phyloP scores from a whole-genome alignment of 2,797 vertebrate species.

The Lagorchestes hirsutus region DNA sequence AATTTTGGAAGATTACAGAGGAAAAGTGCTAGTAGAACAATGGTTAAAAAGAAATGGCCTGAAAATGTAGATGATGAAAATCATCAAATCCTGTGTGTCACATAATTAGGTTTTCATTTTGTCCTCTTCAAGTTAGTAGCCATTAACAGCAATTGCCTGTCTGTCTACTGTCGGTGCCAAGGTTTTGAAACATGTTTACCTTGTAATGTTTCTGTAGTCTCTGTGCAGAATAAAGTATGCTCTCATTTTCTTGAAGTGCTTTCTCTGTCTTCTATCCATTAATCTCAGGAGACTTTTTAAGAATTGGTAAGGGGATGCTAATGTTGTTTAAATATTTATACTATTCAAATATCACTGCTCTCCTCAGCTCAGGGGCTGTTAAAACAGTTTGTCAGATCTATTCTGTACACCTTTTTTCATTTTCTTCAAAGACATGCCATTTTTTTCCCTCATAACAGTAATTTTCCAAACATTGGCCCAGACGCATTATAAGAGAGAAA shows the following conservation, averaged over 20 bases:
- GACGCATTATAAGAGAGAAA: constrained; percentile 17
- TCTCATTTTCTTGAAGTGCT: constrained; percentile 42
- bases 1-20: not conserved
- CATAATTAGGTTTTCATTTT: constrained; percentile 57
- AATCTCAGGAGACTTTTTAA: constrained; percentile 59
- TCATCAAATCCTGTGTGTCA: not conserved
- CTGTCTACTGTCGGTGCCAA: constrained; percentile 34
- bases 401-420: not conserved
- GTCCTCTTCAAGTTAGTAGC: constrained; percentile 21
- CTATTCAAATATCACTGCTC: constrained; percentile 59
- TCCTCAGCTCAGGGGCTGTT: constrained; percentile 34
- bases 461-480: not conserved
- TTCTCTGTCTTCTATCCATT: constrained; percentile 57
- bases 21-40: not conserved
- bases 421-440: constrained; percentile 51
- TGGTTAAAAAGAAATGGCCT: not conserved
- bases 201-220: constrained; percentile 25
- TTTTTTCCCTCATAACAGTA: not conserved
- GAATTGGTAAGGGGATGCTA: constrained; percentile 41
- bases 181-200: constrained; percentile 25
- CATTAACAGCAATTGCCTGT: constrained; percentile 10
- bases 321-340: constrained; percentile 64
- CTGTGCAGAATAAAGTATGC: constrained; percentile 28
- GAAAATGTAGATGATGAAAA: constrained; percentile 21
- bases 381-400: constrained; percentile 13